A percentile compares a stretch with the other conserved stretches of the same genome.
These are phyloP conservation scores for Phaedon cochleariae DNA, from an alignment of 2,888 invertebrate genomes.

Conservation along the genomic window DNA sequence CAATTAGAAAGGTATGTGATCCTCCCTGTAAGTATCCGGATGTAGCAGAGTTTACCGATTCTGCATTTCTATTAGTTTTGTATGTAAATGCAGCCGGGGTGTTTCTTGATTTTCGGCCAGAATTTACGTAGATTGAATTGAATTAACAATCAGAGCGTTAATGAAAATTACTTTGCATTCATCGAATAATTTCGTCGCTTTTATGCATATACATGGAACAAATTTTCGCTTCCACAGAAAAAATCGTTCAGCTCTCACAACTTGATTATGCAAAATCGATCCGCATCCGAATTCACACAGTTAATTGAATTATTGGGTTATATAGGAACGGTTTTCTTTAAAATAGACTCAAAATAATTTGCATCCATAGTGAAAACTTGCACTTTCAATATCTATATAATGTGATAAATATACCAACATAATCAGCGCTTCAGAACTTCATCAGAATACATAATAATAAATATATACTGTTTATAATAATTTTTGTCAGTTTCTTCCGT, in stretches of 20 bases:
- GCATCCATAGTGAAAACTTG: too few species aligned
- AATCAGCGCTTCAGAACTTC: too few species aligned
- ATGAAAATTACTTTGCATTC: constrained; percentile 44
- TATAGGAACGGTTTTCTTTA: too few species aligned
- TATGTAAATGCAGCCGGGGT: constrained; percentile 45
- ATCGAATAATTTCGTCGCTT: constrained; percentile 36
- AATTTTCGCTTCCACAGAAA: constrained; percentile 10
- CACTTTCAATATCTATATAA: too few species aligned
- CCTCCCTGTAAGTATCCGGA: constrained; percentile 4
- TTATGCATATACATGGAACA: constrained; percentile 26
- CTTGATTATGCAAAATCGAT: constrained; percentile 13
- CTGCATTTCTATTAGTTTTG: constrained; percentile 47
- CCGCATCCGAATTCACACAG: background rate
- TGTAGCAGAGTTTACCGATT: constrained; percentile 42
- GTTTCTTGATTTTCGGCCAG: constrained; percentile 45
- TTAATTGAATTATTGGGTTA: background rate
- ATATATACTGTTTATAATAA: too few species aligned
- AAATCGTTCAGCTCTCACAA: constrained; percentile 11
- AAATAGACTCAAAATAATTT: too few species aligned
- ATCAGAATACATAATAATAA: too few species aligned
- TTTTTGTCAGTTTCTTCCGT: too few species aligned
- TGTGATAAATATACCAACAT: too few species aligned
- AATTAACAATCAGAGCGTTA: constrained; percentile 46
- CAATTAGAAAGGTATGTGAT: background rate
- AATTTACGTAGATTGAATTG: constrained; percentile 45